Conservation (phyloP, 2,797 vertebrate genomes). For the Onychomys arenicola region DNA sequence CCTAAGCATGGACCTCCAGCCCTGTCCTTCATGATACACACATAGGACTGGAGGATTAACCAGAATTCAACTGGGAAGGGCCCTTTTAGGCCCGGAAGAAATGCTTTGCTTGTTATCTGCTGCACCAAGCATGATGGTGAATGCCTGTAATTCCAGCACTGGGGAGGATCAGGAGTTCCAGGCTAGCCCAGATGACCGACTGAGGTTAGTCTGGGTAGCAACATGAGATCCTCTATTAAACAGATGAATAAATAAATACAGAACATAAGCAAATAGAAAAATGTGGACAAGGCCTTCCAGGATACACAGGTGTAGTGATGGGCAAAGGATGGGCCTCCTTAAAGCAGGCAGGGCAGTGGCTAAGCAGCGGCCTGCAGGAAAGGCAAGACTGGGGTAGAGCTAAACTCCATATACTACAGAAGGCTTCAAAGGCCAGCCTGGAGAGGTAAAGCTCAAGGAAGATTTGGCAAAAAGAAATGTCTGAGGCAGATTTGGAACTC, state of each 20-base stretch:
- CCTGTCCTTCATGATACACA: neutral
- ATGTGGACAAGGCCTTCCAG: neutral
- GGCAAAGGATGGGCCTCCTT: too few relatives aligned
- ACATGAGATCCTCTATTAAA: neutral
- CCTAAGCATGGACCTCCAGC: neutral
- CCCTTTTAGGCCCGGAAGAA: neutral
- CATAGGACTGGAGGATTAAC: neutral
- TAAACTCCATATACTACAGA: neutral
- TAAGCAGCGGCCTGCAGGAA: neutral
- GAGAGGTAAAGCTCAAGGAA: neutral
- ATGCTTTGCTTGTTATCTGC: neutral
- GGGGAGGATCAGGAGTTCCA: neutral
- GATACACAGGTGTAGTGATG: neutral
- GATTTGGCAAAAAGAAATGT: neutral
- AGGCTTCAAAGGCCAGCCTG: neutral
- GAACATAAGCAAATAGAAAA: neutral
- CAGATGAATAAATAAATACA: neutral
- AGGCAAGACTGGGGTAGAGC: neutral
- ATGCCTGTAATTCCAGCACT: neutral
- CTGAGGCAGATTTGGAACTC: neutral
- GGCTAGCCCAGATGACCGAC: neutral
- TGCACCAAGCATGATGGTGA: neutral
- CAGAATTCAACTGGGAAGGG: neutral
- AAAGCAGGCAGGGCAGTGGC: too few relatives aligned
- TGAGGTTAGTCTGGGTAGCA: neutral